These are phyloP conservation scores for Coenonympha glycerion DNA, from an alignment of 2,888 invertebrate genomes.

Conservation along the genomic window DNA sequence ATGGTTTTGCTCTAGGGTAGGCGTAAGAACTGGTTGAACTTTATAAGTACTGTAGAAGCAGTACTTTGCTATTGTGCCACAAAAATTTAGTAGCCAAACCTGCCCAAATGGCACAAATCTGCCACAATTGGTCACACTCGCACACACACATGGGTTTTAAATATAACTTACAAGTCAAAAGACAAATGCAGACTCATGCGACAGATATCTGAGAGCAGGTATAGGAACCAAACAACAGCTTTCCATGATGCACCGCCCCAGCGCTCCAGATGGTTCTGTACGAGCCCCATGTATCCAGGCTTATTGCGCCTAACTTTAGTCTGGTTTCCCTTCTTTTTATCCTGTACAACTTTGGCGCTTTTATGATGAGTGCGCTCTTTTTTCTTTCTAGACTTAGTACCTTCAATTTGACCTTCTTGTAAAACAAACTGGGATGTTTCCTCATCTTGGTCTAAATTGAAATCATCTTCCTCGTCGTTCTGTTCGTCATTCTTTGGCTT, in stretches of 20 bases:
- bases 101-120: no score
- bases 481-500: conserved; percentile 50
- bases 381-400: conserved; percentile 60
- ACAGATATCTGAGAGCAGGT: conserved; percentile 86
- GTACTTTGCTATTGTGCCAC: no score
- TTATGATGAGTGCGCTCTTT: conserved; percentile 66
- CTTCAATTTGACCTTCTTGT: conserved; percentile 55
- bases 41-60: no score
- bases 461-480: conserved; percentile 47
- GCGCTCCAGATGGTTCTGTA: conserved; percentile 65
- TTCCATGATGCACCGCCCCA: conserved; percentile 77
- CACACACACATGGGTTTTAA: no score
- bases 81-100: no score
- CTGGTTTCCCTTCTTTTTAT: conserved; percentile 68
- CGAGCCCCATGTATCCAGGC: conserved; percentile 61
- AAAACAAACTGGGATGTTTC: conserved; percentile 51
- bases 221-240: conserved; percentile 85
- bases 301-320: conserved; percentile 58
- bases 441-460: conserved; percentile 54
- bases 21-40: no score
- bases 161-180: conserved; percentile 80
- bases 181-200: conserved; percentile 84
- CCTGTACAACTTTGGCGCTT: conserved; percentile 50
- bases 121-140: no score
- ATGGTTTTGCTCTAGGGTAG: no score